Evolutionary conservation across 2,888 invertebrate species (phyloP), one percentile per base, ranked within the genome.

Genomic region (Chromoteleia sp.): DNA sequence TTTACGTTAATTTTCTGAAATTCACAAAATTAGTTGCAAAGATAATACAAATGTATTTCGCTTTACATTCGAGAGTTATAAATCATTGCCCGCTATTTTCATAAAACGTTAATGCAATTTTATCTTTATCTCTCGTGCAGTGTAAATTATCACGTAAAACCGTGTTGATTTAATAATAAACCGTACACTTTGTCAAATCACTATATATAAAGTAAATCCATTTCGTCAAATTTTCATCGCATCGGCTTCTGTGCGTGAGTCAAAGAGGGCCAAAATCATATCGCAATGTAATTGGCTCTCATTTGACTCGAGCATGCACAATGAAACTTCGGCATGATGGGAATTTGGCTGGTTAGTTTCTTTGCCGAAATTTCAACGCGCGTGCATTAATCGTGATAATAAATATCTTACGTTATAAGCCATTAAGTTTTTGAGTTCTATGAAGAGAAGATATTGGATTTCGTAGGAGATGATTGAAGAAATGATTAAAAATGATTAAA

Each of bases 241-340:
- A 17, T 21, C 10, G 12, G 58, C 61, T 61, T 61, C 73, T 61
- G 43, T 54, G 61, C 54, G 54, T 36, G 61, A 73, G 61, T 73
- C 73, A 73, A 61, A 73, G 73, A 61, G 61, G 52, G 12, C 59
- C 71, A 59, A 71, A 61, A 71, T 61, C 61, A 59, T 33, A 71
- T 71, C 71, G 61, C 43, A 15, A 39, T 30, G 36, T 71, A 61
- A 71, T 71, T 71, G 61, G 52, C 59, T 71, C 36, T 59, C 71
- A 71, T 61, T 61, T 61, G 52, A 71, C 71, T 59, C 30, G 41
- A 52, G 52, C 59, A 19, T 71, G 61, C 41, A 71, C 71, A 71
- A 71, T 71, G 61, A 71, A 71, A 71, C 71, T 52, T 61, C 8
- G 25, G 52, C 52, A 21, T 48, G 71, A 61, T 52, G 50, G 52